Conservation (phyloP, 2,888 invertebrate species). For the Cryptophagus acutangulus region DNA sequence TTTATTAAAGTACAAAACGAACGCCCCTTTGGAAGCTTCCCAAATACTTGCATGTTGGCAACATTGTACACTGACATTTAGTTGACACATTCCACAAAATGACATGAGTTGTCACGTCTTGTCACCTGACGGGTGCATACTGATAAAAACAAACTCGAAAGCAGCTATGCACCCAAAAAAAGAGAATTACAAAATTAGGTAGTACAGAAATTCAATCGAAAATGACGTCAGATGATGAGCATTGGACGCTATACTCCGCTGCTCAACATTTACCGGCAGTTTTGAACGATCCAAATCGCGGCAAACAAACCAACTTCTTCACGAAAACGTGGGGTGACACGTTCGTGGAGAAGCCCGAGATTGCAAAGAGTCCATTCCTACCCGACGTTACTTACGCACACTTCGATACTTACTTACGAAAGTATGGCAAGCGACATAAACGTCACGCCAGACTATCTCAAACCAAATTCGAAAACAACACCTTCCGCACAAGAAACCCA, state of each 20-base stretch:
- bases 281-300: slow-evolving; percentile 88
- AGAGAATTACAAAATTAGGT: slow-evolving; percentile 26
- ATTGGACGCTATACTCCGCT: slow-evolving; percentile 86
- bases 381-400: slow-evolving; percentile 78
- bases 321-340: slow-evolving; percentile 97
- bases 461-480: slow-evolving; percentile 28
- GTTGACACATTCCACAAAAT: too few species aligned
- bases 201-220: slow-evolving; percentile 16
- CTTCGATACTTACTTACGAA: slow-evolving; percentile 83
- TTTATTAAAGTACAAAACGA: too few species aligned
- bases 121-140: slow-evolving; percentile 23
- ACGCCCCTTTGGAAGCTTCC: too few species aligned
- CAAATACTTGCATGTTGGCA: too few species aligned
- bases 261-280: slow-evolving; percentile 94
- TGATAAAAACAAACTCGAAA: slow-evolving; percentile 4
- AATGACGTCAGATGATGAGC: slow-evolving; percentile 46
- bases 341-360: slow-evolving; percentile 78
- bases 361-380: slow-evolving; percentile 73
- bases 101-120: slow-evolving; percentile 18
- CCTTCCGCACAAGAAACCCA: slow-evolving; percentile 30
- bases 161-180: slow-evolving; percentile 19
- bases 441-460: slow-evolving; percentile 55
- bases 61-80: too few species aligned
- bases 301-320: slow-evolving; percentile 89
- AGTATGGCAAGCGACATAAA: slow-evolving; percentile 63